Percentiles rank a stretch among this genome's conserved stretches.
phyloP scores from a whole-genome alignment of 2,888 invertebrate genomes.

The Nebria salina region DNA sequence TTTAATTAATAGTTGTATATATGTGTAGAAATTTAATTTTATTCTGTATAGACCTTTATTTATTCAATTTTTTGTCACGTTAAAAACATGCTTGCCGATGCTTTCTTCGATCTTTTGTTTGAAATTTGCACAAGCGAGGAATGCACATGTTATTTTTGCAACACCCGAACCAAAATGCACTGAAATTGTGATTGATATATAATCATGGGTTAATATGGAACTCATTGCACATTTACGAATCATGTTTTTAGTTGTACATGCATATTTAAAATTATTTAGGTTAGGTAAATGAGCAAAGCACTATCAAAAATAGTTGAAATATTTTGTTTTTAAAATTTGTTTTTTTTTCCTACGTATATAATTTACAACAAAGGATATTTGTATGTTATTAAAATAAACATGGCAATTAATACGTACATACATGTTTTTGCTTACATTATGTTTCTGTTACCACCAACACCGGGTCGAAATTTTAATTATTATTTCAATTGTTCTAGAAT shows the following conservation, averaged over 20 bases:
- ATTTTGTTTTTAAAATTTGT: neutral
- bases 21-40: neutral
- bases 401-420: neutral
- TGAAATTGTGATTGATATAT: neutral
- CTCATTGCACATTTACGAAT: neutral
- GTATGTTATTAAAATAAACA: neutral
- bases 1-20: neutral
- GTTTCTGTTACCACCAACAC: neutral
- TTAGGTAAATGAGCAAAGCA: constrained; percentile 24
- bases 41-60: constrained; percentile 7
- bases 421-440: neutral
- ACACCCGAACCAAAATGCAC: neutral
- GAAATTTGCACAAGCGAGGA: constrained; percentile 30
- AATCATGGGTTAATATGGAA: neutral
- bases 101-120: constrained; percentile 38
- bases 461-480: neutral
- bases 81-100: constrained; percentile 40
- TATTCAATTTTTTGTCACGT: constrained; percentile 28
- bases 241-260: constrained; percentile 33
- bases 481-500: too few species aligned
- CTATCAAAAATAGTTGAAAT: neutral
- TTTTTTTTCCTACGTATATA: neutral
- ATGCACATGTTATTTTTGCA: neutral
- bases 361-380: neutral
- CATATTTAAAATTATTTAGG: constrained; percentile 37